Evolutionary conservation across 2,797 vertebrate species (phyloP).

Genomic region (Bradypus variegatus): DNA sequence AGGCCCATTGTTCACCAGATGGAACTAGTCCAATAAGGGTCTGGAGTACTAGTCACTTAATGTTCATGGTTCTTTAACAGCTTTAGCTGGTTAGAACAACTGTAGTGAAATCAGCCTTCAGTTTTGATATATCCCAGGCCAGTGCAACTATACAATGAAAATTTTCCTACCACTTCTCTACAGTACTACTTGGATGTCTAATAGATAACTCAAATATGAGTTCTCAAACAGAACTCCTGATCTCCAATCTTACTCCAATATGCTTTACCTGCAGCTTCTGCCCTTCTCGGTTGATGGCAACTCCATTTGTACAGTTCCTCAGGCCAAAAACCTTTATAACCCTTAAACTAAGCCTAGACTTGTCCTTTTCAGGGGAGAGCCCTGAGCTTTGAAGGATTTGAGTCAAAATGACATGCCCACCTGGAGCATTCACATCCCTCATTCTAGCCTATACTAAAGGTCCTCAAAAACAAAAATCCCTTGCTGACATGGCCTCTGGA

Average conservation of each 20-base stretch:
- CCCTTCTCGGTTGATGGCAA: neutral
- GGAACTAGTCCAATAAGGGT: neutral
- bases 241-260: neutral
- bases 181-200: neutral
- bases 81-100: neutral
- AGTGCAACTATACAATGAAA: neutral
- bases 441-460: neutral
- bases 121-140: neutral
- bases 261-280: neutral
- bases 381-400: neutral
- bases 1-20: neutral
- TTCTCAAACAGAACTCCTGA: neutral
- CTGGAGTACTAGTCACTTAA: neutral
- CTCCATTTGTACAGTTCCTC: neutral
- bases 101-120: neutral
- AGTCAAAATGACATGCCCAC: neutral
- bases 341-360: neutral
- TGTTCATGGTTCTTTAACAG: neutral
- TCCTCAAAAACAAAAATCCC: neutral
- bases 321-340: neutral
- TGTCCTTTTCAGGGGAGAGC: neutral
- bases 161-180: neutral
- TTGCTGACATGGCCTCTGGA: neutral
- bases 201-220: neutral
- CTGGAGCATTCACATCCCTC: neutral